phyloP scores from a whole-genome alignment of 2,113 vertebrate species.

The Oreochromis aureus region DNA sequence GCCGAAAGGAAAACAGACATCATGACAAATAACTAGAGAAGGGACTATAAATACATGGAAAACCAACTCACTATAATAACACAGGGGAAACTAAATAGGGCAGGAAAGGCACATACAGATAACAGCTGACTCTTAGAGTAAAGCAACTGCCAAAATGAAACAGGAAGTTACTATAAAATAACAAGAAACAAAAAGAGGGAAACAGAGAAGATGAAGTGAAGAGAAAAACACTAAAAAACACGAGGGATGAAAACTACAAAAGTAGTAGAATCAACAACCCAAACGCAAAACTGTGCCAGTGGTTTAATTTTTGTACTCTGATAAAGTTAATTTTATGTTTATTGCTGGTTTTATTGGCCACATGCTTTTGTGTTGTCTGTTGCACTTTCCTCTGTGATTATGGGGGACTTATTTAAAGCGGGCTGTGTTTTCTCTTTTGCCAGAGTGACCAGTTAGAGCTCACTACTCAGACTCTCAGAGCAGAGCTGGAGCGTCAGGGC shows the following conservation, averaged over 20 bases:
- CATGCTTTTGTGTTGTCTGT: not conserved
- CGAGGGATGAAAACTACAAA: not conserved
- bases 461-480: slow-evolving; percentile 61
- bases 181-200: not conserved
- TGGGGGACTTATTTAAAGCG: accelerated
- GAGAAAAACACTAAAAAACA: not conserved
- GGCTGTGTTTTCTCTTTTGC: not conserved
- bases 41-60: not conserved
- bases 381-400: not conserved
- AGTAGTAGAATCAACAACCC: not conserved
- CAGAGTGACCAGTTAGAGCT: slow-evolving; percentile 71
- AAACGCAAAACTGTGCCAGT: accelerated
- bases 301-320: not conserved
- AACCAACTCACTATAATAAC: not conserved
- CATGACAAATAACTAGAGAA: not conserved
- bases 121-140: not conserved
- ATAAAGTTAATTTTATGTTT: not conserved
- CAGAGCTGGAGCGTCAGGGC: slow-evolving; percentile 65
- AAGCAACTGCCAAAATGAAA: not conserved
- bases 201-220: not conserved
- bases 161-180: not conserved
- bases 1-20: not conserved
- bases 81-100: not conserved
- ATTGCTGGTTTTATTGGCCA: not conserved
- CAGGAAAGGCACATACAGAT: not conserved